These are phyloP conservation scores for Maniola jurtina DNA, from an alignment of 1,140 invertebrate species.

Conservation along the genomic window DNA sequence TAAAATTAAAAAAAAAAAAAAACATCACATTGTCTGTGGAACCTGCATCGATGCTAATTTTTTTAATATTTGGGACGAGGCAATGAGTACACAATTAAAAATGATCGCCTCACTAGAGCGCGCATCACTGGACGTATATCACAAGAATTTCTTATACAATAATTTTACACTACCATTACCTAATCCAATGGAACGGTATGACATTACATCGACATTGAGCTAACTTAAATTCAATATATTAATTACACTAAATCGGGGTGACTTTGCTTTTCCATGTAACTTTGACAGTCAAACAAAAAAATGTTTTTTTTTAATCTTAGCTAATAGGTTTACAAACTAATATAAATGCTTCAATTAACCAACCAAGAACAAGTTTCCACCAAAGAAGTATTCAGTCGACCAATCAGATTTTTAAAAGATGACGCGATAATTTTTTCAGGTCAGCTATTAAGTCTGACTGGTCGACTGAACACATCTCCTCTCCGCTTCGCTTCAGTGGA, in stretches of 20 bases:
- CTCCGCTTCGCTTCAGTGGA: too few species aligned
- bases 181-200: conserved; percentile 76
- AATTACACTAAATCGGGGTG: conserved; percentile 37
- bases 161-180: conserved; percentile 71
- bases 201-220: conserved; percentile 75
- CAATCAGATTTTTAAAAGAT: too few species aligned
- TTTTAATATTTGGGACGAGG: conserved; percentile 9
- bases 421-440: too few species aligned
- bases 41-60: conserved; percentile 20
- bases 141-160: conserved; percentile 68
- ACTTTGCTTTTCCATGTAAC: neutral
- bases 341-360: too few species aligned
- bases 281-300: neutral
- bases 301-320: neutral
- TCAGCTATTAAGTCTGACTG: too few species aligned
- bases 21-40: neutral
- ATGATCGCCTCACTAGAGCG: conserved; percentile 29
- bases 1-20: neutral
- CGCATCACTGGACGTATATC: conserved; percentile 75
- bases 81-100: conserved; percentile 31
- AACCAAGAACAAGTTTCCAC: too few species aligned
- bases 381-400: too few species aligned
- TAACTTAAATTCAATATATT: conserved; percentile 76
- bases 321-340: too few species aligned
- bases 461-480: too few species aligned